Conservation (phyloP, 2,113 vertebrate species). For the Syngnathus floridae region DNA sequence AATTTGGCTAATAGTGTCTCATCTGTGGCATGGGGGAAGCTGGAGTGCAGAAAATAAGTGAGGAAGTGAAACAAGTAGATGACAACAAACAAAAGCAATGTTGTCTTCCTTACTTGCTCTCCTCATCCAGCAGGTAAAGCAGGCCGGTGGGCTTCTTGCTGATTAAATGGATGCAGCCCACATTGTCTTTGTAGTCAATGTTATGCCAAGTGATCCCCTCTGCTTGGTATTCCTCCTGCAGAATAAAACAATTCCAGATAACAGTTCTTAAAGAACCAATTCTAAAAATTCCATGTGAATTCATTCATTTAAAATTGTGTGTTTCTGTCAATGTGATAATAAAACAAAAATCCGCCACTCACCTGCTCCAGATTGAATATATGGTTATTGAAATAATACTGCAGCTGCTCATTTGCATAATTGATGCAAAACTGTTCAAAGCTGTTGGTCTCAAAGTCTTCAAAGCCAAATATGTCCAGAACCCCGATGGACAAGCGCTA, state of each 20-base stretch:
- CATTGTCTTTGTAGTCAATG: conserved; percentile 96
- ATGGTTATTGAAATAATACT: conserved; percentile 98
- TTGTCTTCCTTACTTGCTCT: conserved; percentile 88
- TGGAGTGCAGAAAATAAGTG: conserved; percentile 35
- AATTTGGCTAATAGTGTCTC: conserved; percentile 93
- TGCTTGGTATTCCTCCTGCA: conserved; percentile 91
- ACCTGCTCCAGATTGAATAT: conserved; percentile 98
- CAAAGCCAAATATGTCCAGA: conserved; percentile 95
- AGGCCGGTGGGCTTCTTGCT: conserved; percentile 97
- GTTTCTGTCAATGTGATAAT: too few species aligned
- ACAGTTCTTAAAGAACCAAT: background rate
- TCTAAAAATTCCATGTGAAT: background rate
- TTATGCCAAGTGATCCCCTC: conserved; percentile 98
- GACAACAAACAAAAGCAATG: background rate
- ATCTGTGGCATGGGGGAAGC: conserved; percentile 93
- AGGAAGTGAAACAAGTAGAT: background rate
- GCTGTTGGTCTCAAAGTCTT: conserved; percentile 94
- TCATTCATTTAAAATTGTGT: background rate
- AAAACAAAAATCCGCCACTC: conserved; percentile 11
- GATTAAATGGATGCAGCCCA: conserved; percentile 95
- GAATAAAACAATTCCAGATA: background rate
- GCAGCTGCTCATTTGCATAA: conserved; percentile 97
- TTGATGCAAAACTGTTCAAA: conserved; percentile 99
- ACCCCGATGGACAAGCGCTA: conserved; percentile 96
- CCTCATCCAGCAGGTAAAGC: conserved; percentile 93